Evolutionary conservation across 2,888 invertebrate species (phyloP), one percentile per base, ranked within the genome.

Genomic region (Caenorhabditis sinica): DNA sequence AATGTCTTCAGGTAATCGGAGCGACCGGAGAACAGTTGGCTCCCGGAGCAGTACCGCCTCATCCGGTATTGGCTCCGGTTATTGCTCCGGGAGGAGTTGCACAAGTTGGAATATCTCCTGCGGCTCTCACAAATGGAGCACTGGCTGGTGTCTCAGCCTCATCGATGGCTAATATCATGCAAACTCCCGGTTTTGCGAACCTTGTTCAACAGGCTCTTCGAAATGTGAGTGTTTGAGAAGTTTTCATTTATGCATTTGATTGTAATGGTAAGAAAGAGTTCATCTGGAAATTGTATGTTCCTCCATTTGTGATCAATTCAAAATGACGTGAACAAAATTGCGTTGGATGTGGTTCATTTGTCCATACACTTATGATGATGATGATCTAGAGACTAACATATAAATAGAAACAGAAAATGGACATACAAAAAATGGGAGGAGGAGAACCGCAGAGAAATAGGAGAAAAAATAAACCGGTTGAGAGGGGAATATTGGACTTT

Each of bases 1-100:
- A 23, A 20, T 20, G 28, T 20, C 36, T 82, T 49, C 68, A 87
- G 87, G 75, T 87, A 51, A 85, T 88, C 23, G 88, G 88, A 30
- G 86, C 85, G 30, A 84, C 88, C 20, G 88, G 88, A 51, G 88
- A 88, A 71, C 88, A 87, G 81, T 58, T 88, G 63, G 88, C 88
- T 66, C 88, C 88, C 33, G 88, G 88, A 63, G 87, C 87, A 40
- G 86, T 87, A n/a, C 85, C 86, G 9, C 81, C 87, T 20, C 87
- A 87, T 71, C 87, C 88, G 13, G 87, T 86, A 15, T 73, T 87
- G 33, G 86, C 88, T 17, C 84, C 88, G 9, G 65, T 73, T 15
- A 65, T 85, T 23, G 65, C 73, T 25, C 66, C 71, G 23, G 63
- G 56, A 33, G 36, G 56, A 69, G 40, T 56, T 40, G 56, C 56